Evolutionary conservation across 2,113 vertebrate genomes (phyloP), one percentile per base, ranked within the genome.

Genomic region (Catharus minimus): DNA sequence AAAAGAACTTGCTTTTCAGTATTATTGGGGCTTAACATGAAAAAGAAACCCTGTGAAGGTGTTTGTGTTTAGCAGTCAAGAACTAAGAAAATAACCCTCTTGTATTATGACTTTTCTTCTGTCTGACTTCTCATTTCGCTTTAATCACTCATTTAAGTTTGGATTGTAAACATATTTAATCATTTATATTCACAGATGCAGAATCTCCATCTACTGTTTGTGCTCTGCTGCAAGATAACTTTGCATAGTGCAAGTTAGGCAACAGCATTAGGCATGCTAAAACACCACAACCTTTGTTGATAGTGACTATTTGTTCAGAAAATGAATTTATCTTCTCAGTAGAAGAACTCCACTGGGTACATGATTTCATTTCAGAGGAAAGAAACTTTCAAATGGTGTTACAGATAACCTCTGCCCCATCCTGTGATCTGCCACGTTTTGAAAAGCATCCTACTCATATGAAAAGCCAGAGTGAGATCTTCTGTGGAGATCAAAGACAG

Each of bases 231-330:
- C 43, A 82, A 44, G 36, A 11, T 9, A 57, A 11, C 10, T 62
- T 72, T 68, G 32, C 10, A 28, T 64, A 75, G 2, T 53, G 3
- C 10, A 58, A 55, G 17, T 30, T 38, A 28, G 19, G 10, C 5
- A 53, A 44, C 13, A 43, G 27, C 38, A 39, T 17, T 36, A 65
- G 71, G 81, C 7, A 23, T 14, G 2, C 9, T 78, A 71, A 50
- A 19, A 74, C 10, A 11, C 12, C 23, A 15, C 0, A 1, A 52
- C 3, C 17, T 10, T 9, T 52, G 7, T 21, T 13, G 1, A 7
- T 12, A 71, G 11, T 52, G 21, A 64, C 20, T 75, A 17, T 49
- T 44, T 64, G 3, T 44, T 57, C 56, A 11, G 41, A 53, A 65
- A 62, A 68, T 9, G 1, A 21, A 50, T 6, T 88, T 9, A 13